Conservation (phyloP, 64 coral and sea anemone species). For the Anthopleura sola region DNA sequence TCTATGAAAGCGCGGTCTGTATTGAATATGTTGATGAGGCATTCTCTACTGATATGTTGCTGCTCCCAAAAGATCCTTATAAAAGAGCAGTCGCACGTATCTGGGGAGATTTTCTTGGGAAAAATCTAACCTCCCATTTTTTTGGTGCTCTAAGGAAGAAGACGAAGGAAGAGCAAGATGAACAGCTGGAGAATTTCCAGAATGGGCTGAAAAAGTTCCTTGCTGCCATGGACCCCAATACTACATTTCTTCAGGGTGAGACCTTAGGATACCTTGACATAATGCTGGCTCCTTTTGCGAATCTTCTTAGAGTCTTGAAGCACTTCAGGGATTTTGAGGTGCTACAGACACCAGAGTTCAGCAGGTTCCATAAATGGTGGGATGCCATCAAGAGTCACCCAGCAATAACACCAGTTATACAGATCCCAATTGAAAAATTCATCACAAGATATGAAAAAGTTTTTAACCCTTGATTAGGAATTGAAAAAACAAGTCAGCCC, state of each 20-base stretch:
- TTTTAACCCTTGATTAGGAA: too few relatives aligned
- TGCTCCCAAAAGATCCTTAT: slow-evolving; percentile 63
- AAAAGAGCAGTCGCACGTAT: slow-evolving; percentile 59
- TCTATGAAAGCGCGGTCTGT: slow-evolving; percentile 73
- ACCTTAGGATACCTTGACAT: slow-evolving; percentile 64
- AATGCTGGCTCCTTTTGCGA: slow-evolving; percentile 55
- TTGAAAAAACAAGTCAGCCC: too few relatives aligned
- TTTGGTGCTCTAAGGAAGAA: slow-evolving; percentile 34
- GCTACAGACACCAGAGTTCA: slow-evolving; percentile 29
- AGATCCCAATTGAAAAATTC: neutral
- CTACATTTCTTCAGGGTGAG: slow-evolving; percentile 58
- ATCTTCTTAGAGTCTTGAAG: slow-evolving; percentile 39
- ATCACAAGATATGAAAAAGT: neutral
- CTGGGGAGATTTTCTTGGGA: slow-evolving; percentile 61
- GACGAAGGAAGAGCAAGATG: slow-evolving; percentile 40
- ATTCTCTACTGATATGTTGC: slow-evolving; percentile 14
- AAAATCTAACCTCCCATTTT: slow-evolving; percentile 41
- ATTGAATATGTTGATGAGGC: slow-evolving; percentile 71
- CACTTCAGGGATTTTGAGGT: slow-evolving; percentile 47
- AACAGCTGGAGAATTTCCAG: slow-evolving; percentile 22
- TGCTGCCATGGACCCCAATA: slow-evolving; percentile 41
- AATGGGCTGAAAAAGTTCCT: slow-evolving; percentile 32
- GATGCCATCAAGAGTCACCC: slow-evolving; percentile 27
- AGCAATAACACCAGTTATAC: slow-evolving; percentile 29
- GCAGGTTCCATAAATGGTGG: slow-evolving; percentile 57